These are phyloP conservation scores for Epizoanthus rinbou DNA, from an alignment of 92 coral and sea anemone genomes.

Conservation along the genomic window DNA sequence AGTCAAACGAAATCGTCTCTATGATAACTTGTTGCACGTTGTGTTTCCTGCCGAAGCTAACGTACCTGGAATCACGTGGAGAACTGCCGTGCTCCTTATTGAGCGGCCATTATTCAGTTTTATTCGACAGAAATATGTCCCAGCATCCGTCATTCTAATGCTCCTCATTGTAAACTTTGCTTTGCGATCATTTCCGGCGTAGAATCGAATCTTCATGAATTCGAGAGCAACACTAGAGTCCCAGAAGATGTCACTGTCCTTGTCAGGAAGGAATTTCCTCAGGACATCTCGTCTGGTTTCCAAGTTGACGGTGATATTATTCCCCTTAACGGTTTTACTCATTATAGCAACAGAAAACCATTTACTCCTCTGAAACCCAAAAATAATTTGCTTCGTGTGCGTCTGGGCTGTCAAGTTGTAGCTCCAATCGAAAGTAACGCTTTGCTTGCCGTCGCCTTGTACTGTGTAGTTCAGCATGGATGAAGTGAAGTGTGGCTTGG, in stretches of 20 bases:
- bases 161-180: constrained; percentile 25
- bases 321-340: constrained; percentile 4
- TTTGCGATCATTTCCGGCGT: not conserved
- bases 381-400: not conserved
- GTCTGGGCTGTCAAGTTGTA: not conserved
- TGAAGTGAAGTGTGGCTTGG: not conserved
- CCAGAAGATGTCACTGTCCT: not conserved
- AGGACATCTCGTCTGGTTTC: not conserved
- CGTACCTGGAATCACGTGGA: constrained; percentile 25
- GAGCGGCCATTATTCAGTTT: not conserved
- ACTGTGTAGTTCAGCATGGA: not conserved
- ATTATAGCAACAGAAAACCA: not conserved
- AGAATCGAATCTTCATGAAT: constrained; percentile 27
- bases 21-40: not conserved
- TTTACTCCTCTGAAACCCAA: not conserved
- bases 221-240: constrained; percentile 27
- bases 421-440: constrained; percentile 19
- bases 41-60: not conserved
- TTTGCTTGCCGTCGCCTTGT: constrained; percentile 17
- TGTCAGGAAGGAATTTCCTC: constrained; percentile 6
- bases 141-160: constrained; percentile 4
- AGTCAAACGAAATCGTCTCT: too few relatives aligned
- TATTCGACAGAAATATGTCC: constrained; percentile 21
- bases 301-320: not conserved
- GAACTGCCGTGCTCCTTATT: not conserved